These are phyloP conservation scores for Lanius ludovicianus DNA, from an alignment of 2,113 vertebrate genomes.

Conservation along the genomic window DNA sequence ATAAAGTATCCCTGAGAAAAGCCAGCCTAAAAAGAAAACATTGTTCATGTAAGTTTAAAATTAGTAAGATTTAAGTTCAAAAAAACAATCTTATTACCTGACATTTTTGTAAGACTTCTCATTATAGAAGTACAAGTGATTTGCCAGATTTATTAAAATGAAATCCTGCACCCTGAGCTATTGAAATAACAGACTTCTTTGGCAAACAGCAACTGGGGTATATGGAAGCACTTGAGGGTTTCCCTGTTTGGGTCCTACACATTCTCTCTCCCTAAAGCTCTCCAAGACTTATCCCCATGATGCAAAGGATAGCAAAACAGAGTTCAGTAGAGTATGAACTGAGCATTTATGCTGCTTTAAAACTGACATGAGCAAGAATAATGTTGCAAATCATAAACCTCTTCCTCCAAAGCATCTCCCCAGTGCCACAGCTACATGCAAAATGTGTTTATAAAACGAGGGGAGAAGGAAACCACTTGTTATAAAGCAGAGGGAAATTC, in stretches of 20 bases:
- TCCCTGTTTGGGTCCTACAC: neutral
- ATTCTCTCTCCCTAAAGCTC: neutral
- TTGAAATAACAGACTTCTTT: neutral
- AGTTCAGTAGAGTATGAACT: neutral
- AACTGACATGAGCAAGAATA: neutral
- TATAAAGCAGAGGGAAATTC: neutral
- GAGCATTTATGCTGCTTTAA: neutral
- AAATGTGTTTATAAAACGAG: neutral
- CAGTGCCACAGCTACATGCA: neutral
- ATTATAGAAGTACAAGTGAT: neutral
- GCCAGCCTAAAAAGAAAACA: slow-evolving; percentile 55
- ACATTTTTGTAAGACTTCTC: neutral
- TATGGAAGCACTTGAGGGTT: neutral
- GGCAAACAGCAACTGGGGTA: neutral
- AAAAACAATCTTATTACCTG: neutral
- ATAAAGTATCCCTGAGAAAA: slow-evolving; percentile 78
- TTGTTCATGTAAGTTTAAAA: neutral
- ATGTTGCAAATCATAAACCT: neutral
- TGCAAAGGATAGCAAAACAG: neutral
- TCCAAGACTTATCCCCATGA: neutral
- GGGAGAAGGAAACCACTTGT: neutral
- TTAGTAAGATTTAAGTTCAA: neutral
- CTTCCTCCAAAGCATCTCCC: neutral
- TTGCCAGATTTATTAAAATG: neutral
- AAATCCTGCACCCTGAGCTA: neutral